Conservation (phyloP, 2,113 vertebrate genomes). For the Poeciliopsis turrubarensis region DNA sequence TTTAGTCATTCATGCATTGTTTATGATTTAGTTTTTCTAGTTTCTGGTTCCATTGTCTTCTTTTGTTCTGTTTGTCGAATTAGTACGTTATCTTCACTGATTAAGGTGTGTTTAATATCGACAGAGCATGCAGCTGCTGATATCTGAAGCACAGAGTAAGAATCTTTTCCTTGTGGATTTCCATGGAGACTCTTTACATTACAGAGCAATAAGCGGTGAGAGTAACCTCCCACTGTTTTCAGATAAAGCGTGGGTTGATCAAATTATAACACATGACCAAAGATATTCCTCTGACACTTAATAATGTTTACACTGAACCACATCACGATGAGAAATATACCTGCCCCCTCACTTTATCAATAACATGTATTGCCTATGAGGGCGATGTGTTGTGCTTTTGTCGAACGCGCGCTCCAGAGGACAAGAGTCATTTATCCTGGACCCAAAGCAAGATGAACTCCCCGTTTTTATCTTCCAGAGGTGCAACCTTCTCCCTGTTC, state of each 20-base stretch:
- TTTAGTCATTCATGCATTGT: no score
- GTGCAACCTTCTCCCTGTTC: slow-evolving; percentile 53
- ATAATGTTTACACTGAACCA: slow-evolving; percentile 25
- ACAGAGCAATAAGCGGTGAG: not conserved
- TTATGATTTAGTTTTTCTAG: no score
- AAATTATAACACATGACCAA: slow-evolving; percentile 9
- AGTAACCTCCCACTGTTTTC: slow-evolving; percentile 13
- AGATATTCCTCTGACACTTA: slow-evolving; percentile 25
- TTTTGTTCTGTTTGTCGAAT: no score
- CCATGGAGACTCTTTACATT: not conserved
- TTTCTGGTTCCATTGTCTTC: no score
- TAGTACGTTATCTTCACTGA: no score
- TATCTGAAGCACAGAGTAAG: not conserved
- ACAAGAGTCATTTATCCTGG: slow-evolving; percentile 55
- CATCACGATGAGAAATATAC: slow-evolving; percentile 42
- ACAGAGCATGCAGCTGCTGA: not conserved
- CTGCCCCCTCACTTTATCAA: slow-evolving; percentile 29
- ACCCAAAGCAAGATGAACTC: slow-evolving; percentile 22
- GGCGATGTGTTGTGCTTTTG: slow-evolving; percentile 56
- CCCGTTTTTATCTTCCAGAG: slow-evolving; percentile 34
- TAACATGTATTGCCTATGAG: slow-evolving; percentile 51
- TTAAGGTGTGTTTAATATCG: no score
- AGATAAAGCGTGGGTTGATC: slow-evolving; percentile 35
- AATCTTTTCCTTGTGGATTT: not conserved
- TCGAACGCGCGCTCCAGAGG: slow-evolving; percentile 40